Evolutionary conservation across 1,140 invertebrate genomes (phyloP).

Genomic region (Camponotus pennsylvanicus): DNA sequence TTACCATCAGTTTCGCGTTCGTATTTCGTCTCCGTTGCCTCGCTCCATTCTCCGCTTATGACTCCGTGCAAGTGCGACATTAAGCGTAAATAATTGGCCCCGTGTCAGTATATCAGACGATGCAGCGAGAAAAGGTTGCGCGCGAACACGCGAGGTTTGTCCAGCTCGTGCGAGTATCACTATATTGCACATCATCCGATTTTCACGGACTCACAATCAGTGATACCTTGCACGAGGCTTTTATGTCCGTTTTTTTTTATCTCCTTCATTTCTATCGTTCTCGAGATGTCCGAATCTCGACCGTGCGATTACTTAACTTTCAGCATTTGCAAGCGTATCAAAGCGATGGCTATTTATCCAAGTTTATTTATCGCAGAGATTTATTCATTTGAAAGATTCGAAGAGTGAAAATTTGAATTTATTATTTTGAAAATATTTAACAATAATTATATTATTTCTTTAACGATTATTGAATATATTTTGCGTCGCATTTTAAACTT

Average conservation of each 20-base stretch:
- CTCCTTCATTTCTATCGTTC: conserved; percentile 25
- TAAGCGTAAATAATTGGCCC: conserved; percentile 61
- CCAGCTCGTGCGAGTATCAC: conserved; percentile 8
- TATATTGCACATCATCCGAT: not conserved
- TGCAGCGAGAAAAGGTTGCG: conserved; percentile 52
- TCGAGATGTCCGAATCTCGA: conserved; percentile 8
- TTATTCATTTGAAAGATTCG: too few species aligned
- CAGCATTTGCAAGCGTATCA: too few species aligned
- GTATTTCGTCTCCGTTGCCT: conserved; percentile 36
- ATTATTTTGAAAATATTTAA: too few species aligned
- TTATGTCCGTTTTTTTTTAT: conserved; percentile 20
- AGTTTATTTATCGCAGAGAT: too few species aligned
- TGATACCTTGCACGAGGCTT: conserved; percentile 34
- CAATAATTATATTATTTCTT: too few species aligned
- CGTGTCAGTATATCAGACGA: conserved; percentile 11
- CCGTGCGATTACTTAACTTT: too few species aligned
- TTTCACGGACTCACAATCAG: not conserved
- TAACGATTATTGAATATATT: too few species aligned
- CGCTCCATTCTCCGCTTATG: not conserved
- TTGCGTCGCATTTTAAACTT: too few species aligned
- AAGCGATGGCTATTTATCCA: too few species aligned
- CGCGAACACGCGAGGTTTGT: conserved; percentile 35
- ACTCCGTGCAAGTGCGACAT: conserved; percentile 55
- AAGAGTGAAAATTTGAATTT: too few species aligned
- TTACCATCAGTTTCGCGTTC: conserved; percentile 48